Evolutionary conservation across 2,797 vertebrate genomes (phyloP), one percentile per base, ranked within the genome.

Genomic region (Catostomus latipinnis): DNA sequence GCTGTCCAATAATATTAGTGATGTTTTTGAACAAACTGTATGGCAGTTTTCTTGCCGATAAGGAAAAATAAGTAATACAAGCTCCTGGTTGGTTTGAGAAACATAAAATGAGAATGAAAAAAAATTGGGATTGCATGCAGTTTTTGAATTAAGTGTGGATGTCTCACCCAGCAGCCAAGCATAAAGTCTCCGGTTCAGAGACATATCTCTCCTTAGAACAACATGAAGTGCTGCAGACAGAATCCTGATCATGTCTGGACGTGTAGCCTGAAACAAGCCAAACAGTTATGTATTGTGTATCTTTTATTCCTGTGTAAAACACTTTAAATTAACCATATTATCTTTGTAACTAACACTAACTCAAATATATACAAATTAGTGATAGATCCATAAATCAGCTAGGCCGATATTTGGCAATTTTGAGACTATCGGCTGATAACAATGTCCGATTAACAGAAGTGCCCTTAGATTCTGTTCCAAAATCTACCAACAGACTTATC

Each of bases 171-270:
- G 92, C 85, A 99, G 95, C 98, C 98, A 99, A 0, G 98, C 97
- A 86, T 99, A 99, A 82, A 99, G 97, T 89, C 98, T 96, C 85
- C 98, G 93, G 91, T 99, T 99, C 83, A 99, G 93, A 6, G 98
- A 99, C 98, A 99, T 99, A 88, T 99, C 98, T 92, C 98, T 95
- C 89, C 98, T 96, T 83, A 99, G 92, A 50, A 99, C 98, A 53
- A 99, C 98, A 9, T 98, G 98, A 88, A 99, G 93, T 43, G 97
- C 96, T 84, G 98, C 97, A 54, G 96, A 99, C 85, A 99, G 92
- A 89, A 99, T 98, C 82, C 95, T 93, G 88, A 99, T 96, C 98
- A 99, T 99, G 84, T 99, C 98, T 77, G 96, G 95, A 58, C 96
- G 95, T 1, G 97, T 98, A 6, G 96, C 98, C 98, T 99, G 88